Evolutionary conservation across 2,888 invertebrate species (phyloP), one percentile per base, ranked within the genome.

Genomic region (Morinoia aosen): DNA sequence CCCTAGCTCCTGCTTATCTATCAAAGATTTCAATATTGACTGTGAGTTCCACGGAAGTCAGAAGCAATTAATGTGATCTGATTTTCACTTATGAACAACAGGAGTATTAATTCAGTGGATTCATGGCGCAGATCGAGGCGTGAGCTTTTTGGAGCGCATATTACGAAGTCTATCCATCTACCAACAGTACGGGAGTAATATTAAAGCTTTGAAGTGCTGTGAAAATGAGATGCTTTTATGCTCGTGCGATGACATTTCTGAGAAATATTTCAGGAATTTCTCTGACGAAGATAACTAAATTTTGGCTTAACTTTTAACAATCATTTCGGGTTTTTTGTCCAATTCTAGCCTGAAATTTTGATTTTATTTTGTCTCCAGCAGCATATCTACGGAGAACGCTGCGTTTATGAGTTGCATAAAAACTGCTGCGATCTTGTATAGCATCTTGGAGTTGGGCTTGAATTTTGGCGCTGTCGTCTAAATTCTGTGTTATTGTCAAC

Each of bases 391-490:
- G 76, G 2, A 76, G 76, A 76, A 76, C 33, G 16, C 76, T 76
- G 25, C 76, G 76, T 33, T 76, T 76, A 76, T 33, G 8, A 33
- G 76, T 76, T 76, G 76, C 25, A 76, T 1, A 76, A 76, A 76
- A 76, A 76, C 25, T 76, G 19, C 25, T 76, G 76, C 76, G 25
- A 25, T 76, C 76, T 76, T 76, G 25, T 76, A 33, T 14, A 76
- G 33, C 33, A 33, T 76, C 76, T 0, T 25, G 76, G 33, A 33
- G 19, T 61, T 61, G 19, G 76, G 76, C 76, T 76, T 76, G 76
- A 76, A 76, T 76, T 76, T 76, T 76, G 19, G 39, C 90, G 90
- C 48, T 90, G 90, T 90, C 90, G 40, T 40, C 40, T 90, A 90
- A 90, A 90, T 90, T 39, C 40, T 14, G 39, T 19, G 39, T 40